These are phyloP conservation scores for Sinosuthora webbiana DNA, from an alignment of 2,113 vertebrate genomes.

Conservation along the genomic window DNA sequence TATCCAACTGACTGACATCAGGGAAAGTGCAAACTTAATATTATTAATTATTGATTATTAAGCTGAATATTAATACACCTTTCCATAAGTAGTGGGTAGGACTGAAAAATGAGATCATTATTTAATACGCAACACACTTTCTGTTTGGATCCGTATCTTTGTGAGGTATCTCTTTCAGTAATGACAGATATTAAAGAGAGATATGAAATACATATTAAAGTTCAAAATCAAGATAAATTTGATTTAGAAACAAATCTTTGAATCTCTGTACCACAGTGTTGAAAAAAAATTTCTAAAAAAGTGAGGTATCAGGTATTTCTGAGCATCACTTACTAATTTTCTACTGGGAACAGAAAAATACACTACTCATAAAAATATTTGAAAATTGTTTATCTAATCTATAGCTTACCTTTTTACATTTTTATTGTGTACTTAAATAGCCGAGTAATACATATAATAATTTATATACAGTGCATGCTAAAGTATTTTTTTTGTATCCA, in stretches of 20 bases:
- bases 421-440: neutral
- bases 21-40: neutral
- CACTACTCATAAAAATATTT: neutral
- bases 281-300: neutral
- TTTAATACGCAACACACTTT: neutral
- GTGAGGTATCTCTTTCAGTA: neutral
- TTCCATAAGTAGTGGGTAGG: neutral
- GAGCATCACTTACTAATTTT: neutral
- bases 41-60: neutral
- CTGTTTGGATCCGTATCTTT: neutral
- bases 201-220: neutral
- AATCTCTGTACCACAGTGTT: neutral
- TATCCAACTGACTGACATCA: neutral
- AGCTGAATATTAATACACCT: neutral
- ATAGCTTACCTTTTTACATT: neutral
- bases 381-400: neutral
- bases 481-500: neutral
- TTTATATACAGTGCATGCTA: neutral
- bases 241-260: neutral
- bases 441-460: neutral
- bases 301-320: neutral
- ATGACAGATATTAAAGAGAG: neutral
- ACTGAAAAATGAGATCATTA: fast-evolving
- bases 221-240: neutral
- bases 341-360: neutral